These are phyloP conservation scores for Polyommatus icarus DNA, from an alignment of 2,888 invertebrate genomes.

Conservation along the genomic window DNA sequence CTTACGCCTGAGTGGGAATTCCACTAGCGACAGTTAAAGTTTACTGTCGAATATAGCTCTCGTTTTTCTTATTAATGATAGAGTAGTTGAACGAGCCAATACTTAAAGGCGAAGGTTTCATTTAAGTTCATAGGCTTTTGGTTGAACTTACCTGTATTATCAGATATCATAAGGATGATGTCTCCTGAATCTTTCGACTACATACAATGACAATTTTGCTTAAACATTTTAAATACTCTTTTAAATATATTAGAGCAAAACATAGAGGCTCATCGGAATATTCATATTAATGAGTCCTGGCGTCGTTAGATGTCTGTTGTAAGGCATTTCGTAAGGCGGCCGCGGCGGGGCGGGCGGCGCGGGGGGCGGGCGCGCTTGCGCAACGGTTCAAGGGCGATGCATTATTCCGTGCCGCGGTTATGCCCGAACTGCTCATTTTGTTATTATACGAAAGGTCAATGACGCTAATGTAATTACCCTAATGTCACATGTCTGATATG, in stretches of 20 bases:
- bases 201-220: too few relatives aligned
- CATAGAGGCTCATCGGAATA: neutral
- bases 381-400: conserved; percentile 66
- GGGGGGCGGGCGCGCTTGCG: conserved; percentile 56
- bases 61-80: too few relatives aligned
- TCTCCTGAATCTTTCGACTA: too few relatives aligned
- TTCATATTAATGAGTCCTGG: conserved; percentile 12
- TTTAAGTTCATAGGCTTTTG: too few relatives aligned
- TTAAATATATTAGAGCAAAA: neutral
- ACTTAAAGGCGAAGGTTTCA: too few relatives aligned
- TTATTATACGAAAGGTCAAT: conserved; percentile 18
- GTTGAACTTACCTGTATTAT: too few relatives aligned
- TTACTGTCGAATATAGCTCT: neutral
- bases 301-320: conserved; percentile 19
- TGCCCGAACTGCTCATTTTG: conserved; percentile 17
- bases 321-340: conserved; percentile 24
- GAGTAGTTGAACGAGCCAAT: too few relatives aligned
- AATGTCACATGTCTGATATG: conserved; percentile 10
- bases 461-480: conserved; percentile 16
- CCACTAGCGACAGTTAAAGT: neutral
- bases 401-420: conserved; percentile 44
- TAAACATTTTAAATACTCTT: too few relatives aligned
- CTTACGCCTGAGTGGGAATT: neutral
- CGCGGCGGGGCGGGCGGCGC: conserved; percentile 39
- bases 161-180: too few relatives aligned